Percentiles rank a stretch among this genome's conserved stretches.
phyloP scores from a whole-genome alignment of 92 coral and sea anemone species.

The Palythoa heliodiscus region DNA sequence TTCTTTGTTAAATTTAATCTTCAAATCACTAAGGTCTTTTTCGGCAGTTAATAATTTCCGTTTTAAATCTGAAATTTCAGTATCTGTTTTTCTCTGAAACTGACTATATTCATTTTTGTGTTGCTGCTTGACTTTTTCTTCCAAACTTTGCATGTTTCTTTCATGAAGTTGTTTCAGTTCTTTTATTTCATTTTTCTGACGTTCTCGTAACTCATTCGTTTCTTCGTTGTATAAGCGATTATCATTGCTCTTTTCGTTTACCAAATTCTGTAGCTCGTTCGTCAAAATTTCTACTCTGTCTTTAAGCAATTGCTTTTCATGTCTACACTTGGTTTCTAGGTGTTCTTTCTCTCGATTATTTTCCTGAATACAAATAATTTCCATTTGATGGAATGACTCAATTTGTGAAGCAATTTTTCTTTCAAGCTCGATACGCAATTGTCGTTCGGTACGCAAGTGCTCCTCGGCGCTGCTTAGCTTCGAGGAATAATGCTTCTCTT shows the following conservation, averaged over 20 bases:
- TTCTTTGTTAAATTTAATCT: not conserved
- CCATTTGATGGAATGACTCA: not conserved
- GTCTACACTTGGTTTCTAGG: not conserved
- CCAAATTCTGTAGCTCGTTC: constrained; percentile 9
- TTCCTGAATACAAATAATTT: not conserved
- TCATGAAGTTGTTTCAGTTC: constrained; percentile 1
- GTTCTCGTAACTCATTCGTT: not conserved
- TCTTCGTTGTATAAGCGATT: not conserved
- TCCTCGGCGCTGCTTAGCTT: not conserved
- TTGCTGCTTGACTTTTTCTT: constrained; percentile 1
- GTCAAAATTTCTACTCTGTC: not conserved
- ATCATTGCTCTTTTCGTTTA: not conserved
- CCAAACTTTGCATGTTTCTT: not conserved
- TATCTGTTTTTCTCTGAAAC: not conserved
- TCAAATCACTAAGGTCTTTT: constrained; percentile 1
- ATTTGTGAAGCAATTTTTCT: constrained; percentile 18
- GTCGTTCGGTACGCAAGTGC: not conserved
- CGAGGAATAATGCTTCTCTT: not conserved
- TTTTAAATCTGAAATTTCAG: not conserved
- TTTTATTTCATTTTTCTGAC: constrained; percentile 5
- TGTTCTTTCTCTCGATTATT: not conserved
- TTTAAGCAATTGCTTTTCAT: constrained; percentile 20
- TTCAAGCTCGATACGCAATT: not conserved
- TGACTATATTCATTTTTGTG: not conserved
- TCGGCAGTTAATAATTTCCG: constrained; percentile 2